A percentile compares a stretch with the other conserved stretches of the same genome.
These are phyloP conservation scores for Diloba caeruleocephala DNA, from an alignment of 2,888 invertebrate genomes.

Conservation along the genomic window DNA sequence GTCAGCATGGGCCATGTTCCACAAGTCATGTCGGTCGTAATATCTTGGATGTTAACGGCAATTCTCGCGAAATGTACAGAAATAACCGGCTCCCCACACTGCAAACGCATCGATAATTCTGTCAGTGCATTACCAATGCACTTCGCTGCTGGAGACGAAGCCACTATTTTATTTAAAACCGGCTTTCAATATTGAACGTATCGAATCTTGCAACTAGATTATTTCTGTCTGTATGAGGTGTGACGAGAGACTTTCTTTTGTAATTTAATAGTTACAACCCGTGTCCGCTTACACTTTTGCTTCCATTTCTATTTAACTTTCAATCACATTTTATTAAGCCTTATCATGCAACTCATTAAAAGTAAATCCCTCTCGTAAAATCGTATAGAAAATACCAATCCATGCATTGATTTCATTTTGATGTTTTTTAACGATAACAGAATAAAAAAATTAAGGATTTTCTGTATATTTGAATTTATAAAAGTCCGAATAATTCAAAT, in stretches of 20 bases:
- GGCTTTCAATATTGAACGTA: conserved; percentile 63
- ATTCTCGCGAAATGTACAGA: conserved; percentile 83
- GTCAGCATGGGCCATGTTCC: conserved; percentile 61
- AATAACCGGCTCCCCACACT: conserved; percentile 80
- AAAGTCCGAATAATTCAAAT: conserved; percentile 20
- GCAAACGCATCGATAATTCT: conserved; percentile 76
- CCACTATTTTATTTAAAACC: conserved; percentile 73
- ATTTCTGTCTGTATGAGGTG: conserved; percentile 67
- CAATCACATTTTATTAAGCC: conserved; percentile 65
- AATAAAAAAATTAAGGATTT: too few species aligned
- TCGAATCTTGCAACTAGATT: conserved; percentile 69
- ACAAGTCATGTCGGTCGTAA: conserved; percentile 70
- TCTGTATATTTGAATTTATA: too few species aligned
- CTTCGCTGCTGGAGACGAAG: conserved; percentile 80
- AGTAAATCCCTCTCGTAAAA: conserved; percentile 16
- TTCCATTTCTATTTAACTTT: conserved; percentile 75
- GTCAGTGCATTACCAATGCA: conserved; percentile 82
- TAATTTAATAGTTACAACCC: conserved; percentile 73
- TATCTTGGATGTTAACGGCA: conserved; percentile 72
- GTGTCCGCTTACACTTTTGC: conserved; percentile 74
- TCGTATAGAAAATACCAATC: too few species aligned
- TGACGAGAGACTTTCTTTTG: conserved; percentile 78
- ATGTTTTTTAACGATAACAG: conserved; percentile 3
- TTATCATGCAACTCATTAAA: conserved; percentile 52
- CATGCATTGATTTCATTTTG: too few species aligned